Evolutionary conservation across 2,113 vertebrate species (phyloP).

Genomic region (Xyrauchen texanus): DNA sequence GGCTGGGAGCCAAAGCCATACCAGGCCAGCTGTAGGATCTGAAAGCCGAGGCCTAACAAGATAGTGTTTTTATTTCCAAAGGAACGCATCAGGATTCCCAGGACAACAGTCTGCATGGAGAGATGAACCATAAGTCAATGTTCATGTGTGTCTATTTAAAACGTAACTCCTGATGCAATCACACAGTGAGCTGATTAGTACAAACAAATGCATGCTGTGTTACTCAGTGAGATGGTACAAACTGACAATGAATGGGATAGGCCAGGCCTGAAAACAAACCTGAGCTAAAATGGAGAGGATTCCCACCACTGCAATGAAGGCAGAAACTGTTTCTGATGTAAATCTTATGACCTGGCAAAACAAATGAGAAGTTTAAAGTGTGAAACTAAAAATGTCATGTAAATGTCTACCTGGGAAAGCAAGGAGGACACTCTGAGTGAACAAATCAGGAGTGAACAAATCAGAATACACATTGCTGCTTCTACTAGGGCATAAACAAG

Average conservation of each 20-base stretch:
- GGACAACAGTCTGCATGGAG: slow-evolving; percentile 80
- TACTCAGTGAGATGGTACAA: neutral
- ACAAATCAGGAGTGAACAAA: too few species aligned
- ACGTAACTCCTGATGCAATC: too few species aligned
- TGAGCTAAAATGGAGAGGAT: slow-evolving; percentile 91
- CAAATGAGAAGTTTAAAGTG: neutral
- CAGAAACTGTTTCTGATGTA: slow-evolving; percentile 85
- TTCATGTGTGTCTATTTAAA: neutral
- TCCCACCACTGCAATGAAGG: slow-evolving; percentile 88
- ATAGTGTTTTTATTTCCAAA: slow-evolving; percentile 94
- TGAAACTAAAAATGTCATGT: neutral
- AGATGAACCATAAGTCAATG: slow-evolving; percentile 24
- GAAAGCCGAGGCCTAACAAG: slow-evolving; percentile 86
- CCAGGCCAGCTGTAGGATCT: slow-evolving; percentile 92
- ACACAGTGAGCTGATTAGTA: neutral
- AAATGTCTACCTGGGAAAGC: neutral
- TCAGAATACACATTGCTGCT: neutral
- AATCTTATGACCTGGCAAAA: slow-evolving; percentile 82
- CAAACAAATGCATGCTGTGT: neutral
- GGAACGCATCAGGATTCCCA: slow-evolving; percentile 88
- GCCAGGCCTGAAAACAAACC: slow-evolving; percentile 68
- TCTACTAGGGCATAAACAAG: too few species aligned
- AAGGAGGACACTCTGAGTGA: too few species aligned
- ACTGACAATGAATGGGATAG: neutral
- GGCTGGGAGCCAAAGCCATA: slow-evolving; percentile 91